Base-by-base conservation (phyloP, 2,888 invertebrate species). In the Agriopis leucophaearia region DNA sequence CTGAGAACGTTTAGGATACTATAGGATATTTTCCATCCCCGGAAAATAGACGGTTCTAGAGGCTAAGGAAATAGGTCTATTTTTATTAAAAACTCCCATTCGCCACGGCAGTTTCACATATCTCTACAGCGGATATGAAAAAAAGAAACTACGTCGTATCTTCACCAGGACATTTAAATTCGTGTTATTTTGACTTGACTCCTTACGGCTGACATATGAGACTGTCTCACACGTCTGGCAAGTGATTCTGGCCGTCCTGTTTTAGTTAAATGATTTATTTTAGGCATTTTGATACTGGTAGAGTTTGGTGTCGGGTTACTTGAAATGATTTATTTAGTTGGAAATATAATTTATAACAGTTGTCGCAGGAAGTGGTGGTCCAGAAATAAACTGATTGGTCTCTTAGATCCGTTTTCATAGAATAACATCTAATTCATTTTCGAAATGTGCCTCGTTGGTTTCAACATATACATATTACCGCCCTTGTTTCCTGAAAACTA, bases 121-220 rank as follows among this genome's bases (percentile, higher is more conserved):
- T 51, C 36, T 63, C 10, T 10, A 36, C 12, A 71, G 50, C 71
- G 66, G 68, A 74, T 69, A 69, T 63, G 67, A 58, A 60, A 69
- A 52, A 66, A 47, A n/a, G n/a, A 40, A 57, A 38, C 48, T 27
- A 61, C 58, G 69, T 66, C 71, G 73, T 72, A 76, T 72, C 71
- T 71, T 72, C 74, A 60, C 66, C 50, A 60, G 48, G 66, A 63
- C 70, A 60, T 74, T 74, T 71, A 73, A 75, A 78, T 71, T 74
- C 68, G 65, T 69, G 73, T 81, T 81, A 80, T 69, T 82, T 78
- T 75, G 71, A 67, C 64, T n/a, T 52, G 74, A 78, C 76, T 81
- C 78, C 75, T 81, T 80, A 81, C 76, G 70, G 74, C 75, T 83
- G 84, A 85, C 83, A 85, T 81, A 85, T 77, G 77, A 77, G 69